Percentiles rank a stretch among this genome's conserved stretches.
Conservation (phyloP, 1,140 invertebrate genomes). For the Rhyzopertha dominica region DNA sequence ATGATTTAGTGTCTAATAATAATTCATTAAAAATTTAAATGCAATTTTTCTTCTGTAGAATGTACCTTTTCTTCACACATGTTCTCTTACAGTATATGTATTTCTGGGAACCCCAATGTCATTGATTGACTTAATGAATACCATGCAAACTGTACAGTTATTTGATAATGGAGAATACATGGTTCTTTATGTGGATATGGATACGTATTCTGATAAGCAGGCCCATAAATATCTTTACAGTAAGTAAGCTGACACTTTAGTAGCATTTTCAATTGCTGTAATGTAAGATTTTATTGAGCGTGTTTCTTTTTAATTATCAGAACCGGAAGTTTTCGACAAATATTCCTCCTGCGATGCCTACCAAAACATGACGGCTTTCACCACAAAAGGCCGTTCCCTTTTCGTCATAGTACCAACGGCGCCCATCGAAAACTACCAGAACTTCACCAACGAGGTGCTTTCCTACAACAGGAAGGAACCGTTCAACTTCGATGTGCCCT, state of each 20-base stretch:
- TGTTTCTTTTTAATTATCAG: conserved; percentile 26
- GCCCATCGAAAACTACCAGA: conserved; percentile 65
- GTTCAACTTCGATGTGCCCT: conserved; percentile 65
- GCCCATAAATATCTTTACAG: conserved; percentile 84
- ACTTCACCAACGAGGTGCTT: conserved; percentile 72
- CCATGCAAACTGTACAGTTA: conserved; percentile 80
- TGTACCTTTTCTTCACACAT: conserved; percentile 8
- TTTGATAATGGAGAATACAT: conserved; percentile 91
- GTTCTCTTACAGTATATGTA: conserved; percentile 75
- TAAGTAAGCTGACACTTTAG: conserved; percentile 50
- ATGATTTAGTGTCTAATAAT: too few species aligned
- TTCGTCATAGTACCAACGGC: conserved; percentile 81
- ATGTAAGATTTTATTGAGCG: conserved; percentile 1
- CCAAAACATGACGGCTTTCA: conserved; percentile 52
- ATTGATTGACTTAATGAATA: conserved; percentile 83
- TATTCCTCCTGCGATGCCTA: conserved; percentile 58
- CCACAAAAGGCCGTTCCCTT: conserved; percentile 69
- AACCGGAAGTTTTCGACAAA: conserved; percentile 53
- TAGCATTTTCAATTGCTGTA: not conserved
- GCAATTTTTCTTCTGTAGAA: too few species aligned
- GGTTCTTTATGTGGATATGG: conserved; percentile 90
- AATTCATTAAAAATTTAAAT: too few species aligned
- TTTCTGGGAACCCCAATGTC: conserved; percentile 77
- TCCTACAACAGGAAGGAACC: conserved; percentile 70
- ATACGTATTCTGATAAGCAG: conserved; percentile 71